Conservation (phyloP, 1,140 invertebrate genomes). For the Pogonognathellus flavescens region DNA sequence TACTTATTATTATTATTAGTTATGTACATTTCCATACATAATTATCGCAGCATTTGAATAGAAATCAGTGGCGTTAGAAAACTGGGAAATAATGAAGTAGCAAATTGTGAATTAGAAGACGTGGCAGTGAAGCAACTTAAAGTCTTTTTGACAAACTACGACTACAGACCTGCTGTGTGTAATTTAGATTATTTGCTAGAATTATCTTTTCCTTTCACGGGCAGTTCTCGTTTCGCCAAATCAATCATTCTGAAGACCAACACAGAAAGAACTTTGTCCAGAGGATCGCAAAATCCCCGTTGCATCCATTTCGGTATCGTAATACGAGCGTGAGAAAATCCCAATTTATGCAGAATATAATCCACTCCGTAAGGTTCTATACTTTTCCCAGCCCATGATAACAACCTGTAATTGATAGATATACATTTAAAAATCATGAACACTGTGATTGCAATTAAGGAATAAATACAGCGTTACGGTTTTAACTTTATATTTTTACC, state of each 20-base stretch:
- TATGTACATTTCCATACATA: too few relatives aligned
- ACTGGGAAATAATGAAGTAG: too few relatives aligned
- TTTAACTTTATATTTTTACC: constrained; percentile 73
- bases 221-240: constrained; percentile 64
- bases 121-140: too few relatives aligned
- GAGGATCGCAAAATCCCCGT: constrained; percentile 94
- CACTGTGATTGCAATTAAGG: too few relatives aligned
- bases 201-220: constrained; percentile 3
- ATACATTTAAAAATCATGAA: too few relatives aligned
- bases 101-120: too few relatives aligned
- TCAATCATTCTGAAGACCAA: constrained; percentile 71
- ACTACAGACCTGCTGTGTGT: too few relatives aligned
- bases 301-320: constrained; percentile 99
- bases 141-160: too few relatives aligned
- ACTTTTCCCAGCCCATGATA: constrained; percentile 92
- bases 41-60: too few relatives aligned
- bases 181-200: not conserved
- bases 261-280: constrained; percentile 83
- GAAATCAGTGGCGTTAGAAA: too few relatives aligned
- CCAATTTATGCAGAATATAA: constrained; percentile 95
- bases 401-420: constrained; percentile 75
- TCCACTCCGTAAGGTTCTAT: constrained; percentile 95
- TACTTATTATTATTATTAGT: too few relatives aligned
- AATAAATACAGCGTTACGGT: too few relatives aligned
- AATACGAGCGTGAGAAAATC: constrained; percentile 95